Conservation (phyloP, 2,113 vertebrate species). For the Corythornis cristatus region DNA sequence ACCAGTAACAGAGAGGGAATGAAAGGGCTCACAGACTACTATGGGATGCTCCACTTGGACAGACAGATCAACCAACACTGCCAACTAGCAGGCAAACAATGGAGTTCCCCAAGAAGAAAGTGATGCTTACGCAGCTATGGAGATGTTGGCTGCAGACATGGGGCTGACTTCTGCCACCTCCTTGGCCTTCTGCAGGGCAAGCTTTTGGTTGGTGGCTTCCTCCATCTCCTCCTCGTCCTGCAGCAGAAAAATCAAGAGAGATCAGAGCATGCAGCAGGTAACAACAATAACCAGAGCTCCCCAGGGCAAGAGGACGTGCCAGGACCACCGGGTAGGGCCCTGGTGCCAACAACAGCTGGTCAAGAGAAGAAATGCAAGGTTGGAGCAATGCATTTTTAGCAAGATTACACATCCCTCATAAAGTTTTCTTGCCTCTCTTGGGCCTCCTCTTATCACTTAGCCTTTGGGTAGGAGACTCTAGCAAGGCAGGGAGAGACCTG, state of each 20-base stretch:
- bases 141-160: slow-evolving; percentile 92
- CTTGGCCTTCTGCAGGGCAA: slow-evolving; percentile 94
- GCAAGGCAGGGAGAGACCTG: not conserved
- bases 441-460: not conserved
- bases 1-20: not conserved
- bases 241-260: not conserved
- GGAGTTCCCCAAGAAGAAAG: not conserved
- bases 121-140: slow-evolving; percentile 90
- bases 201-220: slow-evolving; percentile 94
- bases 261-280: not conserved
- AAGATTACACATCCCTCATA: not conserved
- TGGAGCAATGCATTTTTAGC: not conserved
- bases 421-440: not conserved
- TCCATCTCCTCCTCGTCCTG: slow-evolving; percentile 98
- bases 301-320: not conserved
- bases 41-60: not conserved
- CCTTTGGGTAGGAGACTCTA: rapidly evolving
- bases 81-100: not conserved
- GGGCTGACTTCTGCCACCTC: slow-evolving; percentile 98
- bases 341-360: not conserved
- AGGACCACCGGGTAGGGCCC: not conserved
- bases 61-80: not conserved
- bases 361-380: not conserved
- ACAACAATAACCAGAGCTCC: rapidly evolving
- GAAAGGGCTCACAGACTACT: not conserved